Evolutionary conservation across 2,888 invertebrate genomes (phyloP), one percentile per base, ranked within the genome.

Genomic region (Heliconius sara): DNA sequence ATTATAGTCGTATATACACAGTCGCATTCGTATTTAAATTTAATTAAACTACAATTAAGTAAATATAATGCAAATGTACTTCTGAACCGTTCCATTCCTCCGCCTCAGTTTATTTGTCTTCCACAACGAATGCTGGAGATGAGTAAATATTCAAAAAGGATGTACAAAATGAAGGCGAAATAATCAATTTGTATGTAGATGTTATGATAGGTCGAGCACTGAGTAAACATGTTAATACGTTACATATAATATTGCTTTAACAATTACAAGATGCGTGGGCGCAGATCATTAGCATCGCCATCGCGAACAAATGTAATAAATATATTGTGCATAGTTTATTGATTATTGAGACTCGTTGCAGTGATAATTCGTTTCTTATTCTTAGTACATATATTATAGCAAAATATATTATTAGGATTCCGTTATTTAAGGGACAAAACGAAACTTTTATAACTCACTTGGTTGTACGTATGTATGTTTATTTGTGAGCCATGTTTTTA

Each of bases 171-270:
- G 43, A 47, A 43, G 43, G 70, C 7, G 25, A 70, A 25, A 16
- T 16, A n/a, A 25, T 16, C 70, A 70, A 43, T 70, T 47, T 22
- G 25, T 43, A 43, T 70, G 70, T 70, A 70, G 25, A 47, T 70
- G 19, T 70, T 16, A 43, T 25, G 25, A 25, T 25, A 16, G 16
- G 7, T 47, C 2, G 43, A 47, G 7, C 19, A 25, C 43, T 43
- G 13, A 70, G 70, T 16, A 65, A 76, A 65, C 76, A 63, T 65
- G 68, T 52, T 66, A 67, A 67, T 75, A 72, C 16, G 22, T 57
- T 77, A 73, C 19, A 77, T 77, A 73, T 9, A 60, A 77, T 77
- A 80, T 73, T 73, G 67, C 76, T 43, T 66, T 27, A 57, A 66
- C 73, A 73, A 77, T 73, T 39, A 77, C 57, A 77, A 76, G 22